Evolutionary conservation across 1,140 invertebrate species (phyloP).

Genomic region (Leptinotarsa undecemlineata): DNA sequence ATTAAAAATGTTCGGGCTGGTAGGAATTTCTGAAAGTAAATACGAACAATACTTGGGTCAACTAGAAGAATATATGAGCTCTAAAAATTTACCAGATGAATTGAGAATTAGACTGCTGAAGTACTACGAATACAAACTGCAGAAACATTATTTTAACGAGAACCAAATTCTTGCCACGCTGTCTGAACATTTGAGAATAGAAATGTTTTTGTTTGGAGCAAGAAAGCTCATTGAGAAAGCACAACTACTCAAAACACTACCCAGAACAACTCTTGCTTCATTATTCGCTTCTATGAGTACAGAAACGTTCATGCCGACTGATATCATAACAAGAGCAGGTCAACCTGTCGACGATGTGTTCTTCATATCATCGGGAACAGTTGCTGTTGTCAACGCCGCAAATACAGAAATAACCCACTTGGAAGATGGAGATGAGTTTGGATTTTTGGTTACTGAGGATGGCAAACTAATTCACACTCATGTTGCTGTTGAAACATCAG

Average conservation of each 20-base stretch:
- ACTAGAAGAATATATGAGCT: constrained; percentile 33
- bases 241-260: constrained; percentile 51
- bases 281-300: constrained; percentile 50
- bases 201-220: constrained; percentile 55
- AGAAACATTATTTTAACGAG: constrained; percentile 36
- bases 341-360: constrained; percentile 54
- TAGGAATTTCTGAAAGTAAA: constrained; percentile 35
- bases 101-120: constrained; percentile 27
- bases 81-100: constrained; percentile 29
- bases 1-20: constrained; percentile 32
- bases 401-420: constrained; percentile 28
- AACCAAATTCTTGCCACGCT: constrained; percentile 35
- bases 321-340: constrained; percentile 55
- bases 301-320: constrained; percentile 57
- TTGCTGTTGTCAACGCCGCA: constrained; percentile 49
- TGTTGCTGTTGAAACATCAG: constrained; percentile 32
- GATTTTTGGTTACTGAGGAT: constrained; percentile 9
- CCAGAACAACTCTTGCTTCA: constrained; percentile 46
- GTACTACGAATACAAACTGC: constrained; percentile 33
- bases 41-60: constrained; percentile 35
- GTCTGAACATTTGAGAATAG: constrained; percentile 44
- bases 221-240: constrained; percentile 53
- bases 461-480: constrained; percentile 18
- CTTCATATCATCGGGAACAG: constrained; percentile 58
- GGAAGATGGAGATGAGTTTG: constrained; percentile 35